Base-by-base conservation (phyloP, 2,113 vertebrate species). In the Bungarus multicinctus region DNA sequence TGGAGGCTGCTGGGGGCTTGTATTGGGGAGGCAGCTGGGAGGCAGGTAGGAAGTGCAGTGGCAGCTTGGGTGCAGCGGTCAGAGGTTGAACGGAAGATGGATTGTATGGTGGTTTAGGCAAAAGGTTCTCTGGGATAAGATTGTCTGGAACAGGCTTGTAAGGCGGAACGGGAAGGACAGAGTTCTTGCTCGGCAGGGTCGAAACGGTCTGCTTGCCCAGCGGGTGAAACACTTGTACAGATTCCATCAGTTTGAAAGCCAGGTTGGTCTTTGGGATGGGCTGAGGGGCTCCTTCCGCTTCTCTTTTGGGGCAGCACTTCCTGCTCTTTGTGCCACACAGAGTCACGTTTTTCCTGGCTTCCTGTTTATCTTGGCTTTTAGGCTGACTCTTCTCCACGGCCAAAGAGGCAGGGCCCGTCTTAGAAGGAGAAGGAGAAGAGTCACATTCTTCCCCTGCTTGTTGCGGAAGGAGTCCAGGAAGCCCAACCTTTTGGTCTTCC, bases 181-280 rank as follows among this genome's bases (percentile, higher is more conserved):
- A 8, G 47, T 52, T n/a, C 52, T 88, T 88, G 14, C 14, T 53
- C 16, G 47, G 23, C 1, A 16, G 25, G 12, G 55, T 27, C 11
- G 57, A 11, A 4, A 3, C 22, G 20, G 0, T 91, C 74, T 92
- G 95, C 91, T 94, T 95, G 23, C 94, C 95, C 45, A 95, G 88
- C 0, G 93, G 86, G 0, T 96, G 94, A 3, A 96, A 95, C 20
- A 96, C 92, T 52, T 96, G 93, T 9, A 95, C 90, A 0, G 94
- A 95, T 43, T 95, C 94, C 39, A 95, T 64, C 95, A 94, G 93
- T 14, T 94, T 89, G 87, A 92, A 52, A 16, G 91, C 90, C 30
- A 95, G 53, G 58, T 47, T 30, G 86, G 52, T 96, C 18, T 64
- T 88, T 43, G 94, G 95, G 50, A 91, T 90, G 27, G n/a, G 20